A percentile compares a stretch with the other conserved stretches of the same genome.
Evolutionary conservation across 2,888 invertebrate species (phyloP).

Genomic region (Phortica okadai): DNA sequence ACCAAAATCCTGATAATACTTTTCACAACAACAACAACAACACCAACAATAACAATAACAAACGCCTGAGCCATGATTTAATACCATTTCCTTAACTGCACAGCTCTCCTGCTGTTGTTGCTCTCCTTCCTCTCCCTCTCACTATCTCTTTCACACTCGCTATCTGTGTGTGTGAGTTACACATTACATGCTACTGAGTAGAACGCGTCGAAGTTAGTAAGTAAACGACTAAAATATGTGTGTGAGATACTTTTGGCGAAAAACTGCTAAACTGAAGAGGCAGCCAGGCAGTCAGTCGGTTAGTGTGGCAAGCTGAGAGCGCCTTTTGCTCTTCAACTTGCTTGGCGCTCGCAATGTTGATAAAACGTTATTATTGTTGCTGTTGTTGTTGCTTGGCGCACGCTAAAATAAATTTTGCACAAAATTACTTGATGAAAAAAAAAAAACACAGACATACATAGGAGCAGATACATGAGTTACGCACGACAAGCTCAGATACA

Average conservation of each 20-base stretch:
- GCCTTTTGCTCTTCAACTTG: background rate
- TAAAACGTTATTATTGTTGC: background rate
- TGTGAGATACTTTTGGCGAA: background rate
- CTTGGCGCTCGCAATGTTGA: background rate
- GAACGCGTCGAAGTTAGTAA: background rate
- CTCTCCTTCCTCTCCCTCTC: too few relatives aligned
- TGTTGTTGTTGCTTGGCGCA: constrained; percentile 9
- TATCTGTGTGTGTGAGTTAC: background rate
- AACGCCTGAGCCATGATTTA: background rate
- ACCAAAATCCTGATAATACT: constrained; percentile 26
- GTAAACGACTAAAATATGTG: background rate
- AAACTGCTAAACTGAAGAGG: background rate
- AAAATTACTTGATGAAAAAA: constrained; percentile 12
- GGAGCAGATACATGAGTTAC: background rate
- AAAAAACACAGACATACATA: background rate
- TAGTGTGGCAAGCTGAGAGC: background rate
- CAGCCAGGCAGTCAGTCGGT: background rate
- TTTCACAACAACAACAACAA: constrained; percentile 1
- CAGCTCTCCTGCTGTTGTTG: too few relatives aligned
- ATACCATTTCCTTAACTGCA: background rate
- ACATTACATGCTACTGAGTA: background rate
- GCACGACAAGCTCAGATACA: background rate
- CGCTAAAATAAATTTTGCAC: constrained; percentile 24
- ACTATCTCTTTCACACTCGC: background rate
- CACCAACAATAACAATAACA: background rate